A percentile compares a stretch with the other conserved stretches of the same genome.
Evolutionary conservation across 2,113 vertebrate species (phyloP).

Genomic region (Bufo gargarizans): DNA sequence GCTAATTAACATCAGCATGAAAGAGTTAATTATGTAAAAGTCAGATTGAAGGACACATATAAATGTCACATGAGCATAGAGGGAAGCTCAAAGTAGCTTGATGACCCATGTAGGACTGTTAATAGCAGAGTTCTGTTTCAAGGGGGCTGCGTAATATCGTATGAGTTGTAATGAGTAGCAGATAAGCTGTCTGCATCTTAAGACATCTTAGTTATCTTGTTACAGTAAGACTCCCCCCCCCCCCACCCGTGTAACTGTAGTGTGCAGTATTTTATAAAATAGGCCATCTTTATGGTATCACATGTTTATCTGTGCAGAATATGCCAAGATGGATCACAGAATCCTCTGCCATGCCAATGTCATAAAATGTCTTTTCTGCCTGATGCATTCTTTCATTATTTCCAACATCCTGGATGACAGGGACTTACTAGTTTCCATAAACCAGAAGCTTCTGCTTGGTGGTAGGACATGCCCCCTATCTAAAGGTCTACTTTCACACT

Average conservation of each 20-base stretch:
- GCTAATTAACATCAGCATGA: background rate
- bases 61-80: slow-evolving; percentile 33
- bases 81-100: slow-evolving; percentile 16
- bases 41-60: slow-evolving; percentile 47
- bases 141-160: slow-evolving; percentile 25
- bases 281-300: background rate
- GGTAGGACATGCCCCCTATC: too few relatives aligned
- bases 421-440: background rate
- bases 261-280: background rate
- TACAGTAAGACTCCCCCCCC: background rate
- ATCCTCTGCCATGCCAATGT: background rate
- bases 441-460: background rate
- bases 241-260: background rate
- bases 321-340: background rate
- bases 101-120: slow-evolving; percentile 8
- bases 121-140: slow-evolving; percentile 37
- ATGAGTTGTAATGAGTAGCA: slow-evolving; percentile 27
- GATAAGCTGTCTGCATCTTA: slow-evolving; percentile 45
- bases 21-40: slow-evolving; percentile 26
- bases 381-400: background rate
- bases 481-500: too few relatives aligned
- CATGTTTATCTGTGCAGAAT: background rate
- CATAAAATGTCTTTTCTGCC: background rate
- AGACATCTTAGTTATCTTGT: slow-evolving; percentile 36
- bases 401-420: background rate